phyloP scores from a whole-genome alignment of 2,888 invertebrate genomes.

The Odontomyia ornata region DNA sequence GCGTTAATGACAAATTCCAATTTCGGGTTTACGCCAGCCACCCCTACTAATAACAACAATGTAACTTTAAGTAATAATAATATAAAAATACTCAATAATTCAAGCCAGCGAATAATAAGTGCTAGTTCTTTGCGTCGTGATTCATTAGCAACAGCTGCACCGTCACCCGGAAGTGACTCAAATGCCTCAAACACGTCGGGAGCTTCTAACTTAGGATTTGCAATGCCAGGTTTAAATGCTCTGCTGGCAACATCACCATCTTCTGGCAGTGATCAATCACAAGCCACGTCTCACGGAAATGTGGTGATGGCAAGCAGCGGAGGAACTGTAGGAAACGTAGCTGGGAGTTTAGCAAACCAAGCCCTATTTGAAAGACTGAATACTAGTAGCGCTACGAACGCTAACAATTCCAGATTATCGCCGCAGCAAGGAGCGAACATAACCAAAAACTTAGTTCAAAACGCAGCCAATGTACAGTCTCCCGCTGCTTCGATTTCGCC shows the following conservation, averaged over 20 bases:
- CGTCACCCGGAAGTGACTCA: constrained; percentile 63
- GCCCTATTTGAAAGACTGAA: constrained; percentile 61
- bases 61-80: constrained; percentile 47
- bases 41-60: constrained; percentile 47
- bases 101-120: constrained; percentile 58
- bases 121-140: constrained; percentile 63
- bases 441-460: constrained; percentile 59
- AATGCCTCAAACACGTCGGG: constrained; percentile 62
- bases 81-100: constrained; percentile 53
- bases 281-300: constrained; percentile 53
- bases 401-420: constrained; percentile 55
- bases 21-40: constrained; percentile 55
- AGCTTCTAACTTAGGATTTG: constrained; percentile 65
- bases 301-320: constrained; percentile 32
- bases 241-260: constrained; percentile 66
- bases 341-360: constrained; percentile 57
- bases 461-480: constrained; percentile 57
- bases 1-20: constrained; percentile 63
- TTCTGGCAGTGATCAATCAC: constrained; percentile 61
- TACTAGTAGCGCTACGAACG: constrained; percentile 57
- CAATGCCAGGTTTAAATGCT: constrained; percentile 69
- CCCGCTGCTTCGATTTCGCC: constrained; percentile 66
- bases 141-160: constrained; percentile 65
- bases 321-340: constrained; percentile 54
- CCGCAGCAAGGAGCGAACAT: constrained; percentile 59